phyloP scores from a whole-genome alignment of 2,797 vertebrate species.

The Mormyrus proboscirostris region DNA sequence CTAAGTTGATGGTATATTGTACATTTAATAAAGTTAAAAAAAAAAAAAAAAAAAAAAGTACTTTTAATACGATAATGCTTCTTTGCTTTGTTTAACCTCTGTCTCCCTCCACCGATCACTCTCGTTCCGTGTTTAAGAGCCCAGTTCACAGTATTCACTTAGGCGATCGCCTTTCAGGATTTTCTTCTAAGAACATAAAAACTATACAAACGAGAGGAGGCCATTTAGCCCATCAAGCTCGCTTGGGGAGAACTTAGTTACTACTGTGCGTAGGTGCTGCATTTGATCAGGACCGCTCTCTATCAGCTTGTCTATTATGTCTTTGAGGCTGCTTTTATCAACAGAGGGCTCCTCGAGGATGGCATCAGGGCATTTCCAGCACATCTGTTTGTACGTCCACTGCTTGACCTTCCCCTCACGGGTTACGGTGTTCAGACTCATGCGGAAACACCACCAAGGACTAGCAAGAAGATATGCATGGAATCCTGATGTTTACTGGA shows the following conservation, averaged over 20 bases:
- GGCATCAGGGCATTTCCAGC: conserved; percentile 35
- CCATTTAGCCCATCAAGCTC: no score
- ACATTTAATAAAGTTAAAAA: neutral
- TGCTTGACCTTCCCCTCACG: conserved; percentile 41
- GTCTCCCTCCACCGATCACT: neutral
- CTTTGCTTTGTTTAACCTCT: neutral
- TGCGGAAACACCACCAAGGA: conserved; percentile 43
- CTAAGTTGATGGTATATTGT: neutral
- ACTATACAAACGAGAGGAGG: no score
- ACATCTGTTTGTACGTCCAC: conserved; percentile 49
- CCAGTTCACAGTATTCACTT: neutral
- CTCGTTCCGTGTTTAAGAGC: neutral
- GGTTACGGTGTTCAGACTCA: conserved; percentile 27
- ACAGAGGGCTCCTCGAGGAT: conserved; percentile 44
- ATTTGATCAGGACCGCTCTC: conserved; percentile 42
- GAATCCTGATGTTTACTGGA: neutral
- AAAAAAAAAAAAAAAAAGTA: neutral
- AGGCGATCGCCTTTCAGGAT: neutral
- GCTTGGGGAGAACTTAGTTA: neutral
- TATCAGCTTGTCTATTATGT: conserved; percentile 43
- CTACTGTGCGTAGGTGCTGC: neutral
- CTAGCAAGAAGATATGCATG: conserved; percentile 31
- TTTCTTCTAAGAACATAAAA: neutral
- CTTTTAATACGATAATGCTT: neutral
- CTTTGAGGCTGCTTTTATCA: conserved; percentile 38